Conservation (phyloP, 64 coral and sea anemone genomes). For the Actinia tenebrosa region DNA sequence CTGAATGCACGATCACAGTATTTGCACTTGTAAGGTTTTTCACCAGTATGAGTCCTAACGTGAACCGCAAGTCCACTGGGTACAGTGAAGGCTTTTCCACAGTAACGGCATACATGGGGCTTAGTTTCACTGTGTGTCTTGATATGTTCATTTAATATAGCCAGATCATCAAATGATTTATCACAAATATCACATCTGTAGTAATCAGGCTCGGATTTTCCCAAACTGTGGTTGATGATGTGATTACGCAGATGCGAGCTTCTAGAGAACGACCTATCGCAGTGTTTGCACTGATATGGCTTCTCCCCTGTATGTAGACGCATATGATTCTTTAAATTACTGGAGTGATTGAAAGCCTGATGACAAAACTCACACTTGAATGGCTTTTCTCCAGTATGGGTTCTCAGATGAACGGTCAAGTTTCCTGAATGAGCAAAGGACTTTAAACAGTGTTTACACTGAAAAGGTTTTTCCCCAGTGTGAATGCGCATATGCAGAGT, state of each 20-base stretch:
- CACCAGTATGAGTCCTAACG: constrained; percentile 75
- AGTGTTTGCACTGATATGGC: constrained; percentile 22
- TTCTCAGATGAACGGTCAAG: constrained; percentile 21
- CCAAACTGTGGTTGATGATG: constrained; percentile 11
- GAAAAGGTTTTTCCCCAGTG: constrained; percentile 23
- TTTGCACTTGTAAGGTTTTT: constrained; percentile 80
- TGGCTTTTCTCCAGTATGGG: constrained; percentile 34
- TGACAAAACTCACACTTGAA: constrained; percentile 29
- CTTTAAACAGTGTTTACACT: constrained; percentile 18
- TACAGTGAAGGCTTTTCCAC: constrained; percentile 31
- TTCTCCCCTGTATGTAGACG: constrained; percentile 25
- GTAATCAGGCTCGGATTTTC: not conserved
- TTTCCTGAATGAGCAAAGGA: constrained; percentile 26
- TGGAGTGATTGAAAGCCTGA: constrained; percentile 32
- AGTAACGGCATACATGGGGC: constrained; percentile 10
- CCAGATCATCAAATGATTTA: constrained; percentile 1
- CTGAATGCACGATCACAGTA: constrained; percentile 91
- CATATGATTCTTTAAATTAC: constrained; percentile 15
- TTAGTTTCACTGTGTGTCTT: constrained; percentile 23
- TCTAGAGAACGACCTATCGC: constrained; percentile 25
- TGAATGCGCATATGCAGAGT: constrained; percentile 15
- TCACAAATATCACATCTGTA: constrained; percentile 42
- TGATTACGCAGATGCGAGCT: constrained; percentile 25
- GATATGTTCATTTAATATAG: constrained; percentile 16
- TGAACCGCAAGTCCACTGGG: constrained; percentile 50